A percentile compares a stretch with the other conserved stretches of the same genome.
phyloP scores from a whole-genome alignment of 2,888 invertebrate genomes.

The Drosophila melanosoma region DNA sequence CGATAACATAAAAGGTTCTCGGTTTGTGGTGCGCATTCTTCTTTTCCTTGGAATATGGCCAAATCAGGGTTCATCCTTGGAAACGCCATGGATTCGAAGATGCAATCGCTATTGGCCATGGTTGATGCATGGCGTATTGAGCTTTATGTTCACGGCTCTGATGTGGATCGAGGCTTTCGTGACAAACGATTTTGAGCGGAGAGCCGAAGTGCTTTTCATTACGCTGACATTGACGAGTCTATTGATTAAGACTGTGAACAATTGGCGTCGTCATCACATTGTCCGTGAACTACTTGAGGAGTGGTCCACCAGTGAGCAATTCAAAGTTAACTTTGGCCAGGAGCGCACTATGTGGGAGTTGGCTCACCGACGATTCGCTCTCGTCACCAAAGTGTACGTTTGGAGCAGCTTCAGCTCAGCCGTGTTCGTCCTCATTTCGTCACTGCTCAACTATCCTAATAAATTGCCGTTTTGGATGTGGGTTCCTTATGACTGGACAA shows the following conservation, averaged over 20 bases:
- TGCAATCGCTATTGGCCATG: slow-evolving; percentile 21
- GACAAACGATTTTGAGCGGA: slow-evolving; percentile 50
- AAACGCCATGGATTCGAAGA: slow-evolving; percentile 1
- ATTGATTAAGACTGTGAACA: slow-evolving; percentile 43
- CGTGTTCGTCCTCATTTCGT: slow-evolving; percentile 34
- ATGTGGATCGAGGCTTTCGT: slow-evolving; percentile 56
- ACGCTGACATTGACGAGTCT: slow-evolving; percentile 47
- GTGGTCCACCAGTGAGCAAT: slow-evolving; percentile 42
- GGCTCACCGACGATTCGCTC: slow-evolving; percentile 39
- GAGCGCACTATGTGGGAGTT: slow-evolving; percentile 45
- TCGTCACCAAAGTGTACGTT: slow-evolving; percentile 20
- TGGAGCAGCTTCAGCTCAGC: slow-evolving; percentile 41
- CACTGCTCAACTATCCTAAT: slow-evolving; percentile 44
- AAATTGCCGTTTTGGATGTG: slow-evolving; percentile 54
- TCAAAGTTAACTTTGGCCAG: not conserved
- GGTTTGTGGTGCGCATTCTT: slow-evolving; percentile 32
- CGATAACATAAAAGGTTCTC: slow-evolving; percentile 45
- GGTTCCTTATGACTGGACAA: slow-evolving; percentile 56
- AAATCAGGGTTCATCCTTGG: not conserved
- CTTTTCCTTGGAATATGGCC: slow-evolving; percentile 40
- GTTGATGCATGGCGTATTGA: slow-evolving; percentile 22
- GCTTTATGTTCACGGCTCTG: slow-evolving; percentile 27
- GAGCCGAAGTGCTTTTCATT: slow-evolving; percentile 46
- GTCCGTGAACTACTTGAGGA: slow-evolving; percentile 43
- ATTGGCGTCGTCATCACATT: slow-evolving; percentile 43